A percentile compares a stretch with the other conserved stretches of the same genome.
These are phyloP conservation scores for Limnephilus auricula DNA, from an alignment of 2,888 invertebrate genomes.

Conservation along the genomic window DNA sequence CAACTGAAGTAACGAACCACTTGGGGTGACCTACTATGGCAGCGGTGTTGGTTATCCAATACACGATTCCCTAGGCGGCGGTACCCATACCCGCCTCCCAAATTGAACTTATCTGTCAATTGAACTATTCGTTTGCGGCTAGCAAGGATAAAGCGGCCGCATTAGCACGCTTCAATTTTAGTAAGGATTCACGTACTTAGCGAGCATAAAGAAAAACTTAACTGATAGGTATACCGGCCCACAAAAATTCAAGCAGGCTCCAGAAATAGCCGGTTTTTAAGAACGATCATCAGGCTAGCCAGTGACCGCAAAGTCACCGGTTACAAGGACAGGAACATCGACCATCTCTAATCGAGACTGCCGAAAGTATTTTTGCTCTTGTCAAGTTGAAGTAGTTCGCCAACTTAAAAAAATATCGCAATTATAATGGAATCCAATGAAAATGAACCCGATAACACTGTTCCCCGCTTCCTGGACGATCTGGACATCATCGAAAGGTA, in stretches of 20 bases:
- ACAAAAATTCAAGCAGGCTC: background rate
- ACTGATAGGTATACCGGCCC: no score
- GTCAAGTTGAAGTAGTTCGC: background rate
- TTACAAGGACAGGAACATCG: background rate
- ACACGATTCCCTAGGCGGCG: no score
- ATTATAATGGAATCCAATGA: conserved; percentile 50
- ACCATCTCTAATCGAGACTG: background rate
- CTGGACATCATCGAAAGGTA: conserved; percentile 59
- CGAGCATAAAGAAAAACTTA: no score
- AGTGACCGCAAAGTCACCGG: background rate
- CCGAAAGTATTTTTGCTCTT: background rate
- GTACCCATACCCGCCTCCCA: no score
- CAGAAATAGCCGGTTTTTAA: background rate
- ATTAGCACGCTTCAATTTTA: no score
- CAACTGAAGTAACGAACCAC: no score
- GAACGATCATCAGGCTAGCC: background rate
- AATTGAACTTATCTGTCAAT: no score
- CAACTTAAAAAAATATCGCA: background rate
- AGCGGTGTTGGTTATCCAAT: no score
- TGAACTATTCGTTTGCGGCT: no score
- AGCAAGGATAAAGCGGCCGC: no score
- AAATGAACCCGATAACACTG: conserved; percentile 26
- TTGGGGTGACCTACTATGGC: no score
- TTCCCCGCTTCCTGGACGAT: conserved; percentile 61
- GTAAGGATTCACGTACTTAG: no score